Percentiles rank a stretch among this genome's conserved stretches.
Evolutionary conservation across 92 coral and sea anemone genomes (phyloP).

Genomic region (Parazoanthus swiftii): DNA sequence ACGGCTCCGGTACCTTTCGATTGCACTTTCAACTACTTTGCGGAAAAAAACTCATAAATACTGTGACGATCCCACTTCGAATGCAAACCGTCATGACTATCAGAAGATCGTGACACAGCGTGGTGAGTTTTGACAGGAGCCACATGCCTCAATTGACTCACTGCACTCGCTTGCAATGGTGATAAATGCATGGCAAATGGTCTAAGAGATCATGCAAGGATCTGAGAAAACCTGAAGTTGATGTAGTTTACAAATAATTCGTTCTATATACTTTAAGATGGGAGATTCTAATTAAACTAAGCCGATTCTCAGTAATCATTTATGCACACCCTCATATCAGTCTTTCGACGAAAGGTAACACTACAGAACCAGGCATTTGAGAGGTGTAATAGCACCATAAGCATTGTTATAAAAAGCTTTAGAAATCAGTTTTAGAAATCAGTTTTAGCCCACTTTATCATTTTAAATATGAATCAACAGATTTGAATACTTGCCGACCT

Average conservation of each 20-base stretch:
- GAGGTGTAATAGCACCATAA: too few relatives aligned
- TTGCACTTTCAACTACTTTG: constrained; percentile 41
- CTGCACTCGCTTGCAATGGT: background rate
- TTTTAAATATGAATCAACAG: too few relatives aligned
- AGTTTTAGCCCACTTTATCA: too few relatives aligned
- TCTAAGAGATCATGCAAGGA: background rate
- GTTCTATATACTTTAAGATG: constrained; percentile 5
- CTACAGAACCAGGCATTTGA: too few relatives aligned
- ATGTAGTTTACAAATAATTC: constrained; percentile 5
- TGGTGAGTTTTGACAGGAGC: constrained; percentile 17
- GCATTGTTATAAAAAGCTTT: too few relatives aligned
- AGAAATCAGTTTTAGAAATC: too few relatives aligned
- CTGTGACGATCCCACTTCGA: background rate
- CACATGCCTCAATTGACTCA: background rate
- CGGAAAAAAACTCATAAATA: constrained; percentile 31
- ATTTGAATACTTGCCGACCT: too few relatives aligned
- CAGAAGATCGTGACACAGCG: constrained; percentile 22
- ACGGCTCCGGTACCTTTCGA: constrained; percentile 49
- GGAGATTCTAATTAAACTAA: constrained; percentile 37
- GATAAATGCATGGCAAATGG: background rate
- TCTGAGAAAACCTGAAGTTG: background rate
- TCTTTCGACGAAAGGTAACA: too few relatives aligned
- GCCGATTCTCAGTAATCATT: too few relatives aligned
- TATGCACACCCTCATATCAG: too few relatives aligned
- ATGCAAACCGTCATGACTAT: constrained; percentile 19